These are phyloP conservation scores for Prionace glauca DNA, from an alignment of 2,797 vertebrate genomes.

Conservation along the genomic window DNA sequence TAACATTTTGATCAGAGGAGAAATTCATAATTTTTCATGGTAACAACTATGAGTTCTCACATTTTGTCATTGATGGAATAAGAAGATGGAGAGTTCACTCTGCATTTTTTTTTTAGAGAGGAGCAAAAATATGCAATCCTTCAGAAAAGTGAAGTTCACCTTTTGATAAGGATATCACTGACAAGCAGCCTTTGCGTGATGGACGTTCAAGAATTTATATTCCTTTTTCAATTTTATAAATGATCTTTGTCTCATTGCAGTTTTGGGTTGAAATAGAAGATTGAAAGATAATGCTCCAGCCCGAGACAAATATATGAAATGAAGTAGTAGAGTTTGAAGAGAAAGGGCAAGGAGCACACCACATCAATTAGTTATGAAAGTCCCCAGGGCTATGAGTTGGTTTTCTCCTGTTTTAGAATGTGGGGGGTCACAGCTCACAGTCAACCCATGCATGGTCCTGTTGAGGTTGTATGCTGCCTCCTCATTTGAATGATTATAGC, in stretches of 20 bases:
- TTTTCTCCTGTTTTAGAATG: background rate
- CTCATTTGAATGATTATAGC: background rate
- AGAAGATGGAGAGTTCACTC: conserved; percentile 52
- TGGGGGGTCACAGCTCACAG: background rate
- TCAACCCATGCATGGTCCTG: background rate
- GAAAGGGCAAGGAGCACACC: background rate
- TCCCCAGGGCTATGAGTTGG: background rate
- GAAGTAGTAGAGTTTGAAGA: background rate
- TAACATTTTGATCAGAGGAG: conserved; percentile 86
- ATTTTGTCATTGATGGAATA: conserved; percentile 65
- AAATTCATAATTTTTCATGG: conserved; percentile 79
- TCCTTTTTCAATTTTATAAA: conserved; percentile 49
- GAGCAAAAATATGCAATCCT: conserved; percentile 62
- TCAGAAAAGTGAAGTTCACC: conserved; percentile 59
- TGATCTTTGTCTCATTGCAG: background rate
- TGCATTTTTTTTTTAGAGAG: background rate
- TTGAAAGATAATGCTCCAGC: background rate
- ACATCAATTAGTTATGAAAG: background rate
- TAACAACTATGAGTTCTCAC: conserved; percentile 69
- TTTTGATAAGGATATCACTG: conserved; percentile 51
- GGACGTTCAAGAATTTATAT: conserved; percentile 50
- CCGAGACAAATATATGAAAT: background rate
- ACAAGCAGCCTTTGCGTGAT: conserved; percentile 47
- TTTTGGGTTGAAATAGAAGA: conserved; percentile 6
- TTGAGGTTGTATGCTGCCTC: background rate